phyloP scores from a whole-genome alignment of 2,113 vertebrate species.

The Oryctolagus cuniculus region mOryCun1.1 NC_091442.1:37996501-37997000 shows the following conservation, averaged over 20 bases:
- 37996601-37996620: not conserved
- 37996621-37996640: not conserved
- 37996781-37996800: not conserved
- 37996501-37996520: not conserved
- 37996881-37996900: not conserved
- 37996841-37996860: not conserved
- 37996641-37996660: not conserved
- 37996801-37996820: not conserved
- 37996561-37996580: not conserved
- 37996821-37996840: not conserved
- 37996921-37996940: not conserved
- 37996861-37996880: not conserved
- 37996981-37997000: not conserved
- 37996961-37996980: not conserved
- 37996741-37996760: not conserved
- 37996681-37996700: not conserved
- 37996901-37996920: not conserved
- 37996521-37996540: not conserved
- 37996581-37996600: not conserved
- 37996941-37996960: not conserved
- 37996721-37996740: not conserved
- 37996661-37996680: not conserved
- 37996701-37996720: not conserved
- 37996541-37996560: no score
- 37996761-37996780: not conserved